Percentiles rank a stretch among this genome's conserved stretches.
Conservation (phyloP, 2,888 invertebrate species). For the Tortricodes alternella region DNA sequence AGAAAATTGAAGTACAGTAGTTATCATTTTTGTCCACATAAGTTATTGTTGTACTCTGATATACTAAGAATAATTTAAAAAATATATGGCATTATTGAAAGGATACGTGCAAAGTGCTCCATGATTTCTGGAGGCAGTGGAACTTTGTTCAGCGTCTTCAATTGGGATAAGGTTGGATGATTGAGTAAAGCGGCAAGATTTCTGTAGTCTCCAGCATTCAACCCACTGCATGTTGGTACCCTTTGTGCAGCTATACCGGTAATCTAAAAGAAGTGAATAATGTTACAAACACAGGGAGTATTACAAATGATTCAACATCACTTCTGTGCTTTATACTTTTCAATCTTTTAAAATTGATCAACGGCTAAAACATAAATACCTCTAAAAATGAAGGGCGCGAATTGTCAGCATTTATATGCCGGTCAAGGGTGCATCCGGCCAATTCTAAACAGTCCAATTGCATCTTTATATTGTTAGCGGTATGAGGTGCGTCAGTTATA, state of each 20-base stretch:
- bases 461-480: conserved; percentile 68
- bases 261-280: conserved; percentile 60
- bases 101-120: conserved; percentile 97
- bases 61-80: too few species aligned
- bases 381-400: conserved; percentile 88
- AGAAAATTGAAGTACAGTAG: not conserved
- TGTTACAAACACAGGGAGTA: not conserved
- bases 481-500: conserved; percentile 57
- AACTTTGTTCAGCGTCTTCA: conserved; percentile 91
- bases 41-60: not conserved
- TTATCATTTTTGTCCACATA: conserved; percentile 18
- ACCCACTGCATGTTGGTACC: conserved; percentile 93
- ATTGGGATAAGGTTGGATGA: conserved; percentile 88
- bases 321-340: too few species aligned
- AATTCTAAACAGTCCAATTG: conserved; percentile 87
- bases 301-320: not conserved
- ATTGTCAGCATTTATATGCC: conserved; percentile 86
- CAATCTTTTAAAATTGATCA: not conserved
- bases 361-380: conserved; percentile 39
- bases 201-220: conserved; percentile 96
- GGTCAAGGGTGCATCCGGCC: conserved; percentile 91
- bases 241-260: conserved; percentile 86
- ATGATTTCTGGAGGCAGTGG: conserved; percentile 96
- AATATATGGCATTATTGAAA: conserved; percentile 63
- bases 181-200: conserved; percentile 87